Percentiles rank a stretch among this genome's conserved stretches.
phyloP scores from a whole-genome alignment of 2,113 vertebrate species.

The Salvelinus sp. region DNA sequence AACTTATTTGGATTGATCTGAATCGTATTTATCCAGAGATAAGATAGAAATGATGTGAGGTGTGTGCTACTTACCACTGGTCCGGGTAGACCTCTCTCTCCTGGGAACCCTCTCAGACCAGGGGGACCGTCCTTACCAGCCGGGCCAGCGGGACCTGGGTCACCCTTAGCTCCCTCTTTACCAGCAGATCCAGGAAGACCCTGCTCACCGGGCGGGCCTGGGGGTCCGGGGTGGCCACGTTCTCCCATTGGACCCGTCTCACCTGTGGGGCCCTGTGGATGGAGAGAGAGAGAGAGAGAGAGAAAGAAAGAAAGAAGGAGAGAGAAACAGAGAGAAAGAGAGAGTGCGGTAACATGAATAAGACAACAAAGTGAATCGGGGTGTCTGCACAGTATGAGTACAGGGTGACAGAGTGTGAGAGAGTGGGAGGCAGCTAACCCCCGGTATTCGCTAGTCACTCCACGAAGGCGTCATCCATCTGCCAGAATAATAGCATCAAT shows the following conservation, averaged over 20 bases:
- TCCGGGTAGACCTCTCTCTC: slow-evolving; percentile 93
- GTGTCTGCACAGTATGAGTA: background rate
- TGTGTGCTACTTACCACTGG: slow-evolving; percentile 82
- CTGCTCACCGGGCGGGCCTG: slow-evolving; percentile 96
- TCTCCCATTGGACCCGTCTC: slow-evolving; percentile 97
- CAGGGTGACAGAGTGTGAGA: slow-evolving; percentile 47
- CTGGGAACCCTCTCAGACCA: slow-evolving; percentile 88
- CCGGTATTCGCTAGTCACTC: slow-evolving; percentile 33
- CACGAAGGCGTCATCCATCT: slow-evolving; percentile 40
- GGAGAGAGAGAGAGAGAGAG: background rate
- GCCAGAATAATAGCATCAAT: slow-evolving; percentile 34
- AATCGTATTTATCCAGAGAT: too few species aligned
- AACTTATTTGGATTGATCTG: too few species aligned
- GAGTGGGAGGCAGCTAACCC: background rate
- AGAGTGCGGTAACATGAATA: background rate
- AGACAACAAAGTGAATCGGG: background rate
- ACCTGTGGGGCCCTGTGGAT: slow-evolving; percentile 88
- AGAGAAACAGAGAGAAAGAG: background rate
- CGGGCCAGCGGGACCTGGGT: slow-evolving; percentile 89
- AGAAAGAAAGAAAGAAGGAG: background rate
- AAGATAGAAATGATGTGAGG: background rate
- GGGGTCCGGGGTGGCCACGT: slow-evolving; percentile 93
- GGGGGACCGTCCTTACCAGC: slow-evolving; percentile 94
- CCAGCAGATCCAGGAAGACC: slow-evolving; percentile 92
- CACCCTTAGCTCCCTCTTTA: slow-evolving; percentile 99